These are phyloP conservation scores for Hirtodrosophila alboralis DNA, from an alignment of 2,888 invertebrate species.

Conservation along the genomic window DNA sequence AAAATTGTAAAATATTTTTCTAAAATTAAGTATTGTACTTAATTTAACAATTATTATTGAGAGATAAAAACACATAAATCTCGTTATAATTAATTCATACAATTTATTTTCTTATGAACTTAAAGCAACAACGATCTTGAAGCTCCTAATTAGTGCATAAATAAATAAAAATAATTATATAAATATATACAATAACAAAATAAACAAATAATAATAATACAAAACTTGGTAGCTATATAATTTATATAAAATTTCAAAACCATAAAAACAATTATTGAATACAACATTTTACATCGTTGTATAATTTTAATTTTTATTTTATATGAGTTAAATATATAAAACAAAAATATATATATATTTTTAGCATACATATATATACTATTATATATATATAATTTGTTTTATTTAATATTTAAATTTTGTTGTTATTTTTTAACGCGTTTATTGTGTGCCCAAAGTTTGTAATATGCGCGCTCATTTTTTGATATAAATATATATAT, in stretches of 20 bases:
- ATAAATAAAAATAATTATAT: slow-evolving; percentile 11
- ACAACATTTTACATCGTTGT: slow-evolving; percentile 42
- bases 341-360: slow-evolving; percentile 14
- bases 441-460: slow-evolving; percentile 77
- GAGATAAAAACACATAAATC: slow-evolving; percentile 42
- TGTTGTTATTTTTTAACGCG: slow-evolving; percentile 75
- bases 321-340: slow-evolving; percentile 31
- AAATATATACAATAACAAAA: slow-evolving; percentile 32
- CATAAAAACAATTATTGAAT: slow-evolving; percentile 36
- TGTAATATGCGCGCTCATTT: slow-evolving; percentile 77
- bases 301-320: slow-evolving; percentile 44
- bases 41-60: slow-evolving; percentile 66
- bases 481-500: slow-evolving; percentile 67
- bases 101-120: slow-evolving; percentile 67
- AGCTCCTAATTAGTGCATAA: slow-evolving; percentile 79
- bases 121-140: slow-evolving; percentile 80
- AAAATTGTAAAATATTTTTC: slow-evolving; percentile 71
- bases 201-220: slow-evolving; percentile 27
- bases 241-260: slow-evolving; percentile 46
- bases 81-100: slow-evolving; percentile 62
- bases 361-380: not conserved
- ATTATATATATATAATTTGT: slow-evolving; percentile 59
- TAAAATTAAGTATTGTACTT: slow-evolving; percentile 76
- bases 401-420: slow-evolving; percentile 80
- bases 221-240: slow-evolving; percentile 78